Base-by-base conservation (phyloP, 2,888 invertebrate genomes). In the Meloe dianella region DNA sequence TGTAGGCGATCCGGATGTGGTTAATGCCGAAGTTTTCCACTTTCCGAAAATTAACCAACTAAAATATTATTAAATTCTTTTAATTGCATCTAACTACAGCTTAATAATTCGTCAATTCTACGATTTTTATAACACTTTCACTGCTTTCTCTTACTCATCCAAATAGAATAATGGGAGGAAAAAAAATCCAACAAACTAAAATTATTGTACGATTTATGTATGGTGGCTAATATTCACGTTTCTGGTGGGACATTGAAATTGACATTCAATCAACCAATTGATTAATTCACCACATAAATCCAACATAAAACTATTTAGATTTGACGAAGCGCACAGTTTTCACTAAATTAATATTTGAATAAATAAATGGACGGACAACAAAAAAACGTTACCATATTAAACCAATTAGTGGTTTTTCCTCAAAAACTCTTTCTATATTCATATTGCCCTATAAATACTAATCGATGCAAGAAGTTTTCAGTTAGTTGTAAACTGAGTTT, bases 241-340 rank as follows among this genome's bases (percentile, higher is more conserved):
- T 35, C 17, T 17, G 41, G 17, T 22, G 32, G 63, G 66, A 66
- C 68, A 64, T 66, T 69, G 63, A 66, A 69, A 69, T 64, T 69
- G 69, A 61, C 69, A 69, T 64, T 66, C 69, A 66, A 10, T 47
- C 30, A 51, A 69, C 20, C 66, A 64, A 27, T 47, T 35, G 62
- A 41, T 54, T 47, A 20, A 66, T 14, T 32, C 69, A 61, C 51
- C 17, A 41, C 61, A 57, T 22, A 56, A 63, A 41, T 27, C 2
- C 27, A 64, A 64, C 66, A 61, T 66, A 32, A 27, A 22, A 35
- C 41, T 5, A 12, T 22, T 58, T 41, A 47, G 59, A 56, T 30
- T 54, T 54, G 24, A 20, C 20, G 20, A 17, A 12, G 22, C 51
- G 14, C 24, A 51, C 22, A 22, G 8, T 51, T 51, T 51, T 51